phyloP scores from a whole-genome alignment of 2,113 vertebrate genomes.

The Sigmodon hispidus region DNA sequence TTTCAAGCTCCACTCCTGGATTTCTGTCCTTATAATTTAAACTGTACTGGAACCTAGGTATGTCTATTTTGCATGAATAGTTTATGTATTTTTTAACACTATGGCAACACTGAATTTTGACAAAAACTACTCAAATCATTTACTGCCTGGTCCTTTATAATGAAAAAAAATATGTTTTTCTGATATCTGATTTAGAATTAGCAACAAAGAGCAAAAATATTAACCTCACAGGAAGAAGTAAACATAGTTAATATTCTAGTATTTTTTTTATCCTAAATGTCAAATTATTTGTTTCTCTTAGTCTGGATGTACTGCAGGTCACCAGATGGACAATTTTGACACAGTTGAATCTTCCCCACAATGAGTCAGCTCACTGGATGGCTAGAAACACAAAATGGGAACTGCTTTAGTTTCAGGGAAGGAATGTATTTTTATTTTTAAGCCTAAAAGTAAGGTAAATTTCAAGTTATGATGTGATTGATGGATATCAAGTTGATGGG shows the following conservation, averaged over 20 bases:
- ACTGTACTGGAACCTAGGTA: background rate
- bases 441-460: background rate
- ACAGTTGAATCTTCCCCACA: background rate
- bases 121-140: background rate
- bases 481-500: background rate
- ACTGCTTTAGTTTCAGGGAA: background rate
- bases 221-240: constrained; percentile 41
- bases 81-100: background rate
- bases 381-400: constrained; percentile 18
- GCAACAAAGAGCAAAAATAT: background rate
- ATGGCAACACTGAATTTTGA: background rate
- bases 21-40: constrained; percentile 44
- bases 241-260: constrained; percentile 34
- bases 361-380: background rate
- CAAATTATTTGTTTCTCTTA: background rate
- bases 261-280: background rate
- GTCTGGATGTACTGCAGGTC: background rate
- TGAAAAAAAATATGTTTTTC: background rate
- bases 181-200: constrained; percentile 27
- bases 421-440: background rate
- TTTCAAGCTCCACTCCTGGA: background rate
- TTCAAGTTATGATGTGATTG: background rate
- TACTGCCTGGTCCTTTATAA: constrained; percentile 2
- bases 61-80: background rate
- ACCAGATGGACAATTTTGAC: constrained; percentile 11